Base-by-base conservation (phyloP, 2,888 invertebrate genomes). In the Strigamia transsilvanica region DNA sequence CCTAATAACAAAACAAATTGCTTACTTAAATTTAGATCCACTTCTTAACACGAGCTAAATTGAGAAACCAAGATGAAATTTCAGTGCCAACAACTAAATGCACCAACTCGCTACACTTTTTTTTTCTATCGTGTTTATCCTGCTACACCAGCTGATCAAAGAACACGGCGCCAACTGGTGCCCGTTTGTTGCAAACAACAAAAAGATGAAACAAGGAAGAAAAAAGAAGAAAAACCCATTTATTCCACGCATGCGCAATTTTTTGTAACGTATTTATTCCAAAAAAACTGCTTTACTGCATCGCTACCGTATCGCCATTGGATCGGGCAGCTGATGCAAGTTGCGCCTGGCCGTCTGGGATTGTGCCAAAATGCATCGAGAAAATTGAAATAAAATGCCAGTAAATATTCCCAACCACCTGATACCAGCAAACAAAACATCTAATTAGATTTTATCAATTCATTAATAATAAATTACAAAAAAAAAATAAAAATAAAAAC, bases 111-210 rank as follows among this genome's bases (percentile, higher is more conserved):
- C 21, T 18, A 15, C 10, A 61, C 5, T 61, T 61, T 73, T 27
- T n/a, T 27, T 56, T 56, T 56, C 18, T 18, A 56, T 56, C 56
- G n/a, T 18, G 56, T 56, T 56, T 18, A 56, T 56, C 56, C 56
- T 32, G 73, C 73, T 73, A 73, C 23, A 13, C 23, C 73, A 73
- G 73, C 73, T 73, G 73, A 73, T 73, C 73, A 73, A 73, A 73
- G 73, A 32, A 6, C 9, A 5, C 15, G 32, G 73, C 73, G 73
- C 73, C 73, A 73, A 73, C 73, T 32, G 15, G 73, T 56, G 56
- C 6, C 56, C n/a, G 18, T 9, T 56, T 27, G 73, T 13, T 73
- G 73, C 13, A 73, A 73, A 56, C 56, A 56, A 56, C 18, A 56
- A 18, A 18, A 18, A 56, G 9, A 18, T 56, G 3, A 23, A 9